These are phyloP conservation scores for Tiliqua scincoides DNA, from an alignment of 2,113 vertebrate species.

Conservation along the genomic window DNA sequence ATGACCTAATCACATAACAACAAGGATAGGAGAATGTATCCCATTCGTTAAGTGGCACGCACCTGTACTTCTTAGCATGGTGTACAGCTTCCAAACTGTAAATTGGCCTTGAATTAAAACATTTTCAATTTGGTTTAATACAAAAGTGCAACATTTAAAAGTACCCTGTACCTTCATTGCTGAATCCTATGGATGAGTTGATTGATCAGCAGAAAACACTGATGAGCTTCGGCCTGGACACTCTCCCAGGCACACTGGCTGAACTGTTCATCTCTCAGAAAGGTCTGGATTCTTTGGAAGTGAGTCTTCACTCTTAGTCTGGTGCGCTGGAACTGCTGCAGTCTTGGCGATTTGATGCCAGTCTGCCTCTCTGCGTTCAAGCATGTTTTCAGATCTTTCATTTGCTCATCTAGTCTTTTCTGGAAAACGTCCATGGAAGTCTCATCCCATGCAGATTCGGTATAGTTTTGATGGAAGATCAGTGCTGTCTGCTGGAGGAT, in stretches of 20 bases:
- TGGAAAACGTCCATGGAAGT: slow-evolving; percentile 25
- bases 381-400: slow-evolving; percentile 11
- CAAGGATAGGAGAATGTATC: too few relatives aligned
- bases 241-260: slow-evolving; percentile 47
- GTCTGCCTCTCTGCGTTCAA: background rate
- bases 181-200: slow-evolving; percentile 26
- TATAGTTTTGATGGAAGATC: slow-evolving; percentile 33
- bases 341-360: background rate
- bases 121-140: too few relatives aligned
- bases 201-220: slow-evolving; percentile 40
- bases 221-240: slow-evolving; percentile 41
- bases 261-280: slow-evolving; percentile 42
- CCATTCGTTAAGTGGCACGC: too few relatives aligned
- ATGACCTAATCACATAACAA: too few relatives aligned
- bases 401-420: slow-evolving; percentile 37
- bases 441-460: slow-evolving; percentile 21
- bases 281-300: slow-evolving; percentile 39
- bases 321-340: too few relatives aligned
- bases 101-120: too few relatives aligned
- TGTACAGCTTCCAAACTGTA: too few relatives aligned
- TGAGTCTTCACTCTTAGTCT: slow-evolving; percentile 52
- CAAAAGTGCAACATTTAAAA: background rate
- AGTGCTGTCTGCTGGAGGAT: slow-evolving; percentile 48
- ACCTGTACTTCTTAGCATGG: too few relatives aligned
- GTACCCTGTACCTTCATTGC: slow-evolving; percentile 24